These are phyloP conservation scores for Megaustenia siamemsis DNA, from an alignment of 2,888 invertebrate genomes.

Conservation along the genomic window DNA sequence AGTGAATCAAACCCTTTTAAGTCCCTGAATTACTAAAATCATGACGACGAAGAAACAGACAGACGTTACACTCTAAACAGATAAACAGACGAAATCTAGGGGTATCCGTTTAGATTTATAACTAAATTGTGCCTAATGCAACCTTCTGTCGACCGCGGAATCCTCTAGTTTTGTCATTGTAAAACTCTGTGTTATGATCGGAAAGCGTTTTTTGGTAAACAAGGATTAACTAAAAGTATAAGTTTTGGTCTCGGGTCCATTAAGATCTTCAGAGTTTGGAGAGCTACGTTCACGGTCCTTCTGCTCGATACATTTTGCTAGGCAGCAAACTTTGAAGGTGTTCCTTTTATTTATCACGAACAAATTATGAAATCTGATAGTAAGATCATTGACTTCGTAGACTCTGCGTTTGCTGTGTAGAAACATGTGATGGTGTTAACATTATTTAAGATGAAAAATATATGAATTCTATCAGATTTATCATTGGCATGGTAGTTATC, in stretches of 20 bases:
- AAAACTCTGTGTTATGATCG: constrained; percentile 26
- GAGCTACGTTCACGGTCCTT: no score
- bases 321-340: no score
- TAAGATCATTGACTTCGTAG: no score
- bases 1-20: constrained; percentile 20
- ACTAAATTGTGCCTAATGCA: constrained; percentile 19
- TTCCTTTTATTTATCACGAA: no score
- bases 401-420: no score
- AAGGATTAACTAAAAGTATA: constrained; percentile 62
- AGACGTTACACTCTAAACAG: constrained; percentile 15
- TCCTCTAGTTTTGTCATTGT: constrained; percentile 17
- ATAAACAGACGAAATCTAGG: constrained; percentile 29
- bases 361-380: no score
- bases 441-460: no score
- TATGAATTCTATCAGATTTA: no score
- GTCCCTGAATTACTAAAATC: constrained; percentile 38
- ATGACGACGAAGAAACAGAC: constrained; percentile 30
- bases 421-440: no score
- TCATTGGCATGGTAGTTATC: no score
- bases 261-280: constrained; percentile 60
- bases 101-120: constrained; percentile 38
- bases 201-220: constrained; percentile 30
- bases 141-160: constrained; percentile 29
- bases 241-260: constrained; percentile 67
- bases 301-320: no score